phyloP scores from a whole-genome alignment of 2,888 invertebrate genomes.

The Drosophila longiperda region DNA sequence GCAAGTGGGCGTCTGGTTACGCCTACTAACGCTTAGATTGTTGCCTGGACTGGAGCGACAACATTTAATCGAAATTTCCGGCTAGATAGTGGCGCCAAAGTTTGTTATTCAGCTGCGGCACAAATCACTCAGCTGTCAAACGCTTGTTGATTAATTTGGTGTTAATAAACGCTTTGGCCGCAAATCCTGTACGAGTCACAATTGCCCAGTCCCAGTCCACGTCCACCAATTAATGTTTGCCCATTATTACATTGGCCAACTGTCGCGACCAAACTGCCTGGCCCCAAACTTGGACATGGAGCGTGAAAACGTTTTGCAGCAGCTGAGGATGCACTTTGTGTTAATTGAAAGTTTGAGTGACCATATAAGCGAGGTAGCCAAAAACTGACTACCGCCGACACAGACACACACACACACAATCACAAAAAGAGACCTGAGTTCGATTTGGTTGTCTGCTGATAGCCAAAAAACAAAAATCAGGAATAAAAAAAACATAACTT shows the following conservation, averaged over 20 bases:
- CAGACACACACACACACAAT: constrained; percentile 11
- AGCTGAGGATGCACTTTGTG: constrained; percentile 73
- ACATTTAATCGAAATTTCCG: constrained; percentile 67
- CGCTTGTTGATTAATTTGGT: constrained; percentile 77
- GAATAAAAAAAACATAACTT: constrained; percentile 8
- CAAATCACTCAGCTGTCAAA: constrained; percentile 79
- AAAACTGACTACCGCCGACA: constrained; percentile 56
- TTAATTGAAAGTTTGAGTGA: constrained; percentile 76
- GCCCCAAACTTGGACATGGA: constrained; percentile 73
- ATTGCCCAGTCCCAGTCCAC: constrained; percentile 27
- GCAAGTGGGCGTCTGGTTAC: constrained; percentile 68
- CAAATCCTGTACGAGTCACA: constrained; percentile 41
- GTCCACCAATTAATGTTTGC: constrained; percentile 66
- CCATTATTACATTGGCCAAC: constrained; percentile 45
- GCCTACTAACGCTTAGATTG: constrained; percentile 17
- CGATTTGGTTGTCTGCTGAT: constrained; percentile 76
- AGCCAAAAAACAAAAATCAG: constrained; percentile 57
- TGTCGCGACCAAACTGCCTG: constrained; percentile 41
- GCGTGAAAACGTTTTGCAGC: constrained; percentile 71
- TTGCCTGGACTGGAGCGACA: constrained; percentile 22
- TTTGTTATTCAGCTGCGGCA: constrained; percentile 47
- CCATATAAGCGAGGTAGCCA: constrained; percentile 73
- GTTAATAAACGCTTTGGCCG: constrained; percentile 68
- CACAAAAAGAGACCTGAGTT: constrained; percentile 42
- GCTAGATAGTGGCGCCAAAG: constrained; percentile 64